phyloP scores from a whole-genome alignment of 2,797 vertebrate genomes.

The Pangasius djambal region DNA sequence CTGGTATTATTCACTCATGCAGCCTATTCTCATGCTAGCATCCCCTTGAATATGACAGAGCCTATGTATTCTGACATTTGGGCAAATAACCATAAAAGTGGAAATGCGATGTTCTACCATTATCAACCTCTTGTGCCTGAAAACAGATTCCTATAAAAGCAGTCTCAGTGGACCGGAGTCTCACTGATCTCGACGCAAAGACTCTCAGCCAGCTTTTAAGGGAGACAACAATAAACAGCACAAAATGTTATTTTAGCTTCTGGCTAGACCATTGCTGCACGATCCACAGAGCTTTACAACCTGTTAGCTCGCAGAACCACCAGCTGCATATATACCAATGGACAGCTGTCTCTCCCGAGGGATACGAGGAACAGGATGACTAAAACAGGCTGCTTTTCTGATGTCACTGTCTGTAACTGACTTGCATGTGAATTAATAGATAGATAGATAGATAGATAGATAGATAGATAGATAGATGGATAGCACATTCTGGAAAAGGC shows the following conservation, averaged over 20 bases:
- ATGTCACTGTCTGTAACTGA: not conserved
- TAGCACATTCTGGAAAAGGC: not conserved
- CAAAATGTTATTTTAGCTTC: constrained; percentile 27
- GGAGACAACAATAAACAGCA: constrained; percentile 27
- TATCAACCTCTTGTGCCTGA: not conserved
- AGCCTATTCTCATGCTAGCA: not conserved
- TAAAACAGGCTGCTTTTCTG: not conserved
- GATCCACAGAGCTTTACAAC: constrained; percentile 5
- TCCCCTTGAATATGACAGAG: not conserved
- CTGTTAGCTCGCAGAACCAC: constrained; percentile 23
- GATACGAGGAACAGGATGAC: not conserved
- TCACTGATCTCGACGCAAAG: constrained; percentile 33
- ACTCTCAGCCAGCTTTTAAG: constrained; percentile 18
- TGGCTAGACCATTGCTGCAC: not conserved
- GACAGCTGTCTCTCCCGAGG: constrained; percentile 11
- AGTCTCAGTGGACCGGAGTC: not conserved
- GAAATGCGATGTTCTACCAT: constrained; percentile 1
- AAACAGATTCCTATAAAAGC: constrained; percentile 20
- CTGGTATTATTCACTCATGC: not conserved
- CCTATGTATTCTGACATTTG: not conserved
- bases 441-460: not conserved
- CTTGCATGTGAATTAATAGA: not conserved
- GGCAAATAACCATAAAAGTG: constrained; percentile 23
- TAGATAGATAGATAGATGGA: not conserved
- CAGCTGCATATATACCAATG: not conserved